Percentiles rank a stretch among this genome's conserved stretches.
These are phyloP conservation scores for Alexandromys oeconomus DNA, from an alignment of 2,797 vertebrate genomes.

Conservation along the genomic window DNA sequence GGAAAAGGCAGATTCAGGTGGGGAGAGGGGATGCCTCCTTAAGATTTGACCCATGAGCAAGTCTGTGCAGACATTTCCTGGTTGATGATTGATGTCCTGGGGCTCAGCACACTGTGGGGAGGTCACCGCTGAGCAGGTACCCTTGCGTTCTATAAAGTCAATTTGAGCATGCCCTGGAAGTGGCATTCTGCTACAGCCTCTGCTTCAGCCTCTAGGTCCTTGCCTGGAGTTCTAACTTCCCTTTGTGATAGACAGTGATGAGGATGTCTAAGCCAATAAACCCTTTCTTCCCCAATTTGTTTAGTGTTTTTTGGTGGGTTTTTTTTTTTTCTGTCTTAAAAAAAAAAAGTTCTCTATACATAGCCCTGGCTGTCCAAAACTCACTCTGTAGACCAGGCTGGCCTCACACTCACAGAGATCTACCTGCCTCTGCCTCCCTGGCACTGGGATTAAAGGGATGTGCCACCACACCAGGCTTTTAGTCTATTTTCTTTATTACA, in stretches of 20 bases:
- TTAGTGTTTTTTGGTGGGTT: background rate
- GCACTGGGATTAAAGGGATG: background rate
- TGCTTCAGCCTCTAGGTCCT: background rate
- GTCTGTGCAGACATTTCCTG: background rate
- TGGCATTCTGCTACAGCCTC: background rate
- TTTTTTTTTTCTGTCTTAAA: background rate
- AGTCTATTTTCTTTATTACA: background rate
- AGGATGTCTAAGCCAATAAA: no score
- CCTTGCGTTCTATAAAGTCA: background rate
- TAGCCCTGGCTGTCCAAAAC: background rate
- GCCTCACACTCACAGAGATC: background rate
- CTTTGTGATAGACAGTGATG: background rate
- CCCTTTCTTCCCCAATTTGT: no score
- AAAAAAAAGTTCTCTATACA: background rate
- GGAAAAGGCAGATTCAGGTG: background rate
- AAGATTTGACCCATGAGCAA: background rate
- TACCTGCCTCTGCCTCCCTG: background rate
- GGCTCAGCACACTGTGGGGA: background rate
- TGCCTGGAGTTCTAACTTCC: background rate
- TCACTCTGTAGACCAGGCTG: background rate
- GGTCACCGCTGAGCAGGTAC: background rate
- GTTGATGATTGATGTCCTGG: background rate
- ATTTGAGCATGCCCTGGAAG: background rate
- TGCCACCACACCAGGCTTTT: background rate
- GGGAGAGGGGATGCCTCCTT: background rate